A percentile compares a stretch with the other conserved stretches of the same genome.
phyloP scores from a whole-genome alignment of 2,888 invertebrate genomes.

The Cheilosia impressa region DNA sequence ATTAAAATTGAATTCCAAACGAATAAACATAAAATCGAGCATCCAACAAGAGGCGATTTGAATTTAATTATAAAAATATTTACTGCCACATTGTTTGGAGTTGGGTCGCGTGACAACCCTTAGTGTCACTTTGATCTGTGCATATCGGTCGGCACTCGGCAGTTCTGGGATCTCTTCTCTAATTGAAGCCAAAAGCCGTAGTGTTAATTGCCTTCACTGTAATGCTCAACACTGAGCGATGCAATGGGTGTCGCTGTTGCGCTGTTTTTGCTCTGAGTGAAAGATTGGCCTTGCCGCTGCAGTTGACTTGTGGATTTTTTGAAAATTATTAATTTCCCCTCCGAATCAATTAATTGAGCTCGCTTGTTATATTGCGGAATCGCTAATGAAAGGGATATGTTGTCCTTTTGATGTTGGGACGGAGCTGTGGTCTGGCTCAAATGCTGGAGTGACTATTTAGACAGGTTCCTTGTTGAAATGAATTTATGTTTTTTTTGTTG shows the following conservation, averaged over 20 bases:
- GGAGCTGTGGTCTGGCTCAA: slow-evolving; percentile 16
- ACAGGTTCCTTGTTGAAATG: slow-evolving; percentile 9
- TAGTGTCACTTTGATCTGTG: slow-evolving; percentile 59
- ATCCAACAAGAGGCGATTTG: slow-evolving; percentile 65
- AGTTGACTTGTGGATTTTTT: slow-evolving; percentile 26
- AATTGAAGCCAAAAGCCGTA: slow-evolving; percentile 45
- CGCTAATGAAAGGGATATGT: slow-evolving; percentile 50
- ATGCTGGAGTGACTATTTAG: background rate
- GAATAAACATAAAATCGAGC: slow-evolving; percentile 66
- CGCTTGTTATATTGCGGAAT: slow-evolving; percentile 19
- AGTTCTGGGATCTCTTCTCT: slow-evolving; percentile 35
- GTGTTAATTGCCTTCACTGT: slow-evolving; percentile 65
- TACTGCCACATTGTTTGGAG: slow-evolving; percentile 66
- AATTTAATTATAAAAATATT: slow-evolving; percentile 73
- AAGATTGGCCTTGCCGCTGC: background rate
- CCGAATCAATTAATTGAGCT: slow-evolving; percentile 61
- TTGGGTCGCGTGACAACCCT: slow-evolving; percentile 46
- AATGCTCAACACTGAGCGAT: slow-evolving; percentile 57
- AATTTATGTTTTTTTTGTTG: background rate
- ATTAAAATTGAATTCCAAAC: slow-evolving; percentile 75
- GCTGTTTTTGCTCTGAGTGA: background rate
- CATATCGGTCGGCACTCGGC: slow-evolving; percentile 27
- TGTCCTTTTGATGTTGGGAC: slow-evolving; percentile 47
- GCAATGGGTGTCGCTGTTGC: slow-evolving; percentile 8
- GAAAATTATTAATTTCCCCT: slow-evolving; percentile 61